Evolutionary conservation across 2,797 vertebrate genomes (phyloP), one percentile per base, ranked within the genome.

Genomic region (Micromesistius poutassou): DNA sequence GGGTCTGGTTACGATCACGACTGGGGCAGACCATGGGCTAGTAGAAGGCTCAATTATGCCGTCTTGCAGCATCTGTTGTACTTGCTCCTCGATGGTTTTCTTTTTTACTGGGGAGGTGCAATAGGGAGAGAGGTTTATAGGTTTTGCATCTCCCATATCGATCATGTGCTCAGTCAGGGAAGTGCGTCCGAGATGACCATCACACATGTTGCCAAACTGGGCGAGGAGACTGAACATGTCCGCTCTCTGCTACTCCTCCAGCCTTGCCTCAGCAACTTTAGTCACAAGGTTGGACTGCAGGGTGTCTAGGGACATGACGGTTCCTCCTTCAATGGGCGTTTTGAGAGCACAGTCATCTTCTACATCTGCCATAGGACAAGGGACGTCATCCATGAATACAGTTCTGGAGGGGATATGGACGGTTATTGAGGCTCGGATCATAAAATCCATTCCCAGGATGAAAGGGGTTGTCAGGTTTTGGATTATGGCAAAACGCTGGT

Each of bases 391-490:
- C 2, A 84, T 74, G 0, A 78, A 12, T 0, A 85, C 79, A 19
- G 79, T 85, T 74, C 81, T 85, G 5, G 74, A 78, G 0, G 83
- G 79, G 1, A 84, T 25, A 14, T 82, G 78, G 30, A 87, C 66
- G 0, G 62, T 25, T 4, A 85, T 0, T 0, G 80, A 79, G 1
- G 88, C 78, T 50, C 28, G 22, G 1, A 28, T 71, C 86, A 87
- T 89, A 0, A 89, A 81, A 28, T 86, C 83, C 80, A 86, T 85
- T 0, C 81, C 81, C 1, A 84, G 50, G 0, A 87, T 68, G 13
- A 87, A 72, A 1, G 72, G 42, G 0, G 74, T 25, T 0, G 78
- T 74, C 0, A 85, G 30, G 7, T 36, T 5, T 1, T n/a, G 38
- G 0, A 85, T 72, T 35, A 86, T 46, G 0, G 71, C 78, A 78